Evolutionary conservation across 2,888 invertebrate species (phyloP).

Genomic region (Synanthedon tipuliformis): DNA sequence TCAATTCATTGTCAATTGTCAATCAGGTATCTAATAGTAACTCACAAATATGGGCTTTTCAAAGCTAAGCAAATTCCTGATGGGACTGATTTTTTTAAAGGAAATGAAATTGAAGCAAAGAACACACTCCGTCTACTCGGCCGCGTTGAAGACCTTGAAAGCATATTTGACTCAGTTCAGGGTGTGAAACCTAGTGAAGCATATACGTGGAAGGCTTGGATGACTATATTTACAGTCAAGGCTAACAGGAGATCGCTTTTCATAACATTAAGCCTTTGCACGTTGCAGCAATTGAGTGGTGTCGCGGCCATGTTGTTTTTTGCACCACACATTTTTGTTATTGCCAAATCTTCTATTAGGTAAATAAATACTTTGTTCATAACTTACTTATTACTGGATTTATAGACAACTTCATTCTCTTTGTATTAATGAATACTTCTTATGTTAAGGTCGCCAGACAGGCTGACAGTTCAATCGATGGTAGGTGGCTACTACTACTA

Average conservation of each 20-base stretch:
- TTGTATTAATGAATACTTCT: too few relatives aligned
- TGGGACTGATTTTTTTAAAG: conserved; percentile 6
- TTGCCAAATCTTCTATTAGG: conserved; percentile 23
- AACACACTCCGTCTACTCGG: conserved; percentile 21
- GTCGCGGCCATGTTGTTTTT: conserved; percentile 28
- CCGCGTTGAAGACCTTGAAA: conserved; percentile 23
- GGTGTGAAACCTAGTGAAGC: conserved; percentile 20
- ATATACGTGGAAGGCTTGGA: conserved; percentile 25
- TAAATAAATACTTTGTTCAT: too few relatives aligned
- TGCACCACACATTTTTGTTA: conserved; percentile 25
- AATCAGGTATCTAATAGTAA: too few relatives aligned
- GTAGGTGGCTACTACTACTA: too few relatives aligned
- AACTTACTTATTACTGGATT: too few relatives aligned
- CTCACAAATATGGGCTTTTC: too few relatives aligned
- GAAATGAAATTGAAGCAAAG: conserved; percentile 26
- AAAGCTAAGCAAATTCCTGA: too few relatives aligned
- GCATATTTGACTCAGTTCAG: conserved; percentile 23
- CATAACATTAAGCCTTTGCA: conserved; percentile 25
- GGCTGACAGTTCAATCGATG: too few relatives aligned
- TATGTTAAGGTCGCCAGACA: too few relatives aligned
- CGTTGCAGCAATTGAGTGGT: conserved; percentile 25
- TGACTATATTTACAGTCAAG: conserved; percentile 30
- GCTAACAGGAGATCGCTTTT: conserved; percentile 26
- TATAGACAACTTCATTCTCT: too few relatives aligned
- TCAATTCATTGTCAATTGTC: too few relatives aligned